A percentile compares a stretch with the other conserved stretches of the same genome.
Evolutionary conservation across 2,113 vertebrate species (phyloP).

Genomic region (Connochaetes taurinus): DNA sequence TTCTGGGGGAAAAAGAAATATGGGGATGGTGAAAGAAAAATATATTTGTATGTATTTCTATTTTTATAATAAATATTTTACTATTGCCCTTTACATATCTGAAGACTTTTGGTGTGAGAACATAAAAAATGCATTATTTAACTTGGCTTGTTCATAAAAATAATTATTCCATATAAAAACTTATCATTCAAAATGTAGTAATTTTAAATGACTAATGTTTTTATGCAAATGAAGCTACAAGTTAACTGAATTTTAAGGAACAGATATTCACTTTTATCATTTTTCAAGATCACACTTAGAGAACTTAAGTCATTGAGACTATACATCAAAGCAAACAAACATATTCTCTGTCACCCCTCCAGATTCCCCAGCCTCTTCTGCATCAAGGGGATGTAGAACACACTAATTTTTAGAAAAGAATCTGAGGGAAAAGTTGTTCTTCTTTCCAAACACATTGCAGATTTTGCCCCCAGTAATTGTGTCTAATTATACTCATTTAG

Average conservation of each 20-base stretch:
- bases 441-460: not conserved
- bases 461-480: not conserved
- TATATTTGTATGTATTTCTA: not conserved
- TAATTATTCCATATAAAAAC: not conserved
- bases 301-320: not conserved
- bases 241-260: slow-evolving; percentile 8
- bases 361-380: not conserved
- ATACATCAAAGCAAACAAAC: not conserved
- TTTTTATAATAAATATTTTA: not conserved
- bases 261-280: not conserved
- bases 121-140: slow-evolving; percentile 10
- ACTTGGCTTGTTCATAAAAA: not conserved
- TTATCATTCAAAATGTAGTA: not conserved
- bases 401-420: not conserved
- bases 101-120: not conserved
- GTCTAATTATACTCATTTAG: not conserved
- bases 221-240: slow-evolving; percentile 3
- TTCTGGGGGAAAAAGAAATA: not conserved
- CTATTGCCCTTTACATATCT: not conserved
- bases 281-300: not conserved
- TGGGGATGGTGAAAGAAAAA: not conserved
- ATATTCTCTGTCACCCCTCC: not conserved
- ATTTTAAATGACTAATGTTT: slow-evolving; percentile 9
- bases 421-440: not conserved
- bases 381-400: not conserved